Percentiles rank a stretch among this genome's conserved stretches.
Evolutionary conservation across 2,113 vertebrate genomes (phyloP).

Genomic region (Megaleporinus macrocephalus): DNA sequence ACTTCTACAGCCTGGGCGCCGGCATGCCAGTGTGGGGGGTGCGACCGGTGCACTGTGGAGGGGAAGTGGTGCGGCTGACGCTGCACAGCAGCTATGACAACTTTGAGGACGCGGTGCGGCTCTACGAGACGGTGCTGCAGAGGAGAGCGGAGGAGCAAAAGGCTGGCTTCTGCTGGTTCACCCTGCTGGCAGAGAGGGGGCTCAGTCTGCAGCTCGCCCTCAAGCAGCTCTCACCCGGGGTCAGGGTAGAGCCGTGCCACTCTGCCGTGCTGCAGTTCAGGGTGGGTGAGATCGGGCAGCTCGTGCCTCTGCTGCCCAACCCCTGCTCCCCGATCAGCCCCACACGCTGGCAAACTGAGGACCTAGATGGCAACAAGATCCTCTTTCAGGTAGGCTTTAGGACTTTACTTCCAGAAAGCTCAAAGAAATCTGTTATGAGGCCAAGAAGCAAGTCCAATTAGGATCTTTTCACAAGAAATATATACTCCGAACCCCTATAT

Average conservation of each 20-base stretch:
- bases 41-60: constrained; percentile 79
- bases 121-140: constrained; percentile 89
- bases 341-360: constrained; percentile 92
- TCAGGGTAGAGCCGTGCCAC: constrained; percentile 78
- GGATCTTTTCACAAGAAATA: too few relatives aligned
- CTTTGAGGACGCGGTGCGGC: constrained; percentile 86
- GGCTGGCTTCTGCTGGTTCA: constrained; percentile 81
- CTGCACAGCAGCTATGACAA: constrained; percentile 88
- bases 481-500: too few relatives aligned
- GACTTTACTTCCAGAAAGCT: neutral
- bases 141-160: constrained; percentile 81
- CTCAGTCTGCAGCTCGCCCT: constrained; percentile 87
- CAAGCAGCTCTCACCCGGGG: constrained; percentile 84
- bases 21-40: constrained; percentile 93
- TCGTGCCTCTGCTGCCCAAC: constrained; percentile 93
- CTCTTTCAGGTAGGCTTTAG: constrained; percentile 86
- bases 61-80: constrained; percentile 86
- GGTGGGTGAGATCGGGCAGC: constrained; percentile 89
- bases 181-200: constrained; percentile 64
- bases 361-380: constrained; percentile 91
- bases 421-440: neutral
- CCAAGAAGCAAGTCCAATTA: too few relatives aligned
- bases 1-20: constrained; percentile 86
- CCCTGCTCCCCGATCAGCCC: constrained; percentile 90
- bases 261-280: constrained; percentile 87